Evolutionary conservation across 1,140 invertebrate genomes (phyloP), one percentile per base, ranked within the genome.

Genomic region (Homarus americanus): DNA sequence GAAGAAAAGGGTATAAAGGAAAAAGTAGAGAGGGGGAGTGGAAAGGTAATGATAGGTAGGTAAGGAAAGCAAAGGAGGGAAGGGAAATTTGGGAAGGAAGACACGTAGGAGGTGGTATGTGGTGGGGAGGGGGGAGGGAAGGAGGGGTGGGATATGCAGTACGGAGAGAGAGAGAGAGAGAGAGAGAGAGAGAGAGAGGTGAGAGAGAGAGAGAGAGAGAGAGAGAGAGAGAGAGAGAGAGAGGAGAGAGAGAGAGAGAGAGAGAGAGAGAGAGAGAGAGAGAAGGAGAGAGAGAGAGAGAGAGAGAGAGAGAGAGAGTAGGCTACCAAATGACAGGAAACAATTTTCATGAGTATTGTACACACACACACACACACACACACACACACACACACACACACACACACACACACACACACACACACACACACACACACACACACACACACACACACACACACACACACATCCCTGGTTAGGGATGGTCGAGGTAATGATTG

Each of bases 291-390:
- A 17, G 41, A 28, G 17, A 38, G 66, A 28, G 38, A 34, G 49
- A 72, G 63, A 38, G 34, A 41, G 83, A 38, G 69, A 4, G 5
- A 49, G 53, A 78, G 87, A 80, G 44, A 28, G 63, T 63, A 40
- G 15, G 10, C 72, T 58, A 58, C 75, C 75, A 82, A 80, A 88
- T 80, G 53, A 53, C 86, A 88, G 86, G 86, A 88, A 88, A 38
- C 32, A 88, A 88, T 88, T 80, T 80, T 88, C 76, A 88, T 88
- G 82, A 82, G 53, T 82, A 88, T 82, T 88, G 78, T 82, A 82
- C 63, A 63, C 40, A 73, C 66, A 90, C 82, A 82, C 78, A 82
- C 44, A 49, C 44, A 49, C 44, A 49, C 44, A 49, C 17, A 49
- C 5, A 49, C 44, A 83, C 32, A 63, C 82, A 82, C 49, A 82